These are phyloP conservation scores for Sarcophaga bullata DNA, from an alignment of 1,140 invertebrate species.

Conservation along the genomic window DNA sequence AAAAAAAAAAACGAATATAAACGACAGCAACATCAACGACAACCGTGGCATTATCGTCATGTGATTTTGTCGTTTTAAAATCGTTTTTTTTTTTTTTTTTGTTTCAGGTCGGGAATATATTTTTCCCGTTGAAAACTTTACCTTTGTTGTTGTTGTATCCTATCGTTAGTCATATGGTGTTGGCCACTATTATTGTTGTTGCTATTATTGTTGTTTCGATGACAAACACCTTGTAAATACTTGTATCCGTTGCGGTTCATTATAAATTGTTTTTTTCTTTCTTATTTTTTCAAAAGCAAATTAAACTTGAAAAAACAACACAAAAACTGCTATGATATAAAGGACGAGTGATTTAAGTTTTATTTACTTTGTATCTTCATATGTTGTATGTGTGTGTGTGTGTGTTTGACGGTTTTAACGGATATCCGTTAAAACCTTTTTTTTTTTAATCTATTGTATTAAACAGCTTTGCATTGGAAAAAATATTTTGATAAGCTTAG, in stretches of 20 bases:
- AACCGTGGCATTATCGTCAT: neutral
- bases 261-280: neutral
- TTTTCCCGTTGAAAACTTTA: neutral
- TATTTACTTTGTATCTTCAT: neutral
- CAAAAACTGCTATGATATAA: too few relatives aligned
- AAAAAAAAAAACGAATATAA: too few relatives aligned
- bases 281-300: too few relatives aligned
- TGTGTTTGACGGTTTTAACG: slow-evolving; percentile 1
- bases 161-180: neutral
- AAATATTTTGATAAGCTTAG: too few relatives aligned
- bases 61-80: neutral
- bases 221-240: slow-evolving; percentile 10
- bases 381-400: neutral
- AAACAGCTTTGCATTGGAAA: neutral
- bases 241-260: slow-evolving; percentile 17
- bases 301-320: too few relatives aligned
- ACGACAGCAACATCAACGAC: neutral
- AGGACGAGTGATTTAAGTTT: neutral
- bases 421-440: neutral
- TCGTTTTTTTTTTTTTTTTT: too few relatives aligned
- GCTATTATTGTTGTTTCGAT: neutral
- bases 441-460: neutral
- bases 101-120: neutral
- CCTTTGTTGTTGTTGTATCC: neutral
- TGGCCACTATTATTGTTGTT: neutral